Percentiles rank a stretch among this genome's conserved stretches.
Evolutionary conservation across 30 jellyfish, hydroid and myxozoan genomes (phyloP).

Genomic region (Rhopilema esculentum): DNA sequence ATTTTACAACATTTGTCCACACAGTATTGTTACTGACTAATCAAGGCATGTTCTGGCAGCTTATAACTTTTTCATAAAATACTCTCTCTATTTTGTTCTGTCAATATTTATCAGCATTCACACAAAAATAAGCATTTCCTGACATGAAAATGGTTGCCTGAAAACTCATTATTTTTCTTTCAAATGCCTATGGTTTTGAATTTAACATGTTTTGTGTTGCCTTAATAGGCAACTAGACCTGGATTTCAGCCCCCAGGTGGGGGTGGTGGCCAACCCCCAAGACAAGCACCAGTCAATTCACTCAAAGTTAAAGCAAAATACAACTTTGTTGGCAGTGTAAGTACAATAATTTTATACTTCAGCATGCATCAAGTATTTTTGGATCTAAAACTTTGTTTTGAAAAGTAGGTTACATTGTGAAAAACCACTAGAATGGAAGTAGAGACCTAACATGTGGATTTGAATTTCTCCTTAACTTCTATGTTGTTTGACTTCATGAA

Average conservation of each 20-base stretch:
- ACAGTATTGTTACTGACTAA: no score
- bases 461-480: no score
- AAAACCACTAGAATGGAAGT: no score
- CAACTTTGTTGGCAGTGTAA: slow-evolving; percentile 96
- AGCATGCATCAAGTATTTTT: no score
- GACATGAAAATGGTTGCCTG: neutral
- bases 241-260: slow-evolving; percentile 44
- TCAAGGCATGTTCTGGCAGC: no score
- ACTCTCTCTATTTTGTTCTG: no score
- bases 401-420: no score
- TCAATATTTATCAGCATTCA: no score
- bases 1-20: neutral
- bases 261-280: slow-evolving; percentile 32
- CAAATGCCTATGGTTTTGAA: neutral
- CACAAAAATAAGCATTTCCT: neutral
- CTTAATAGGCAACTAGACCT: slow-evolving; percentile 73
- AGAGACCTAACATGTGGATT: no score
- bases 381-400: no score
- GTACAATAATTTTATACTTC: neutral
- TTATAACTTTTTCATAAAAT: no score
- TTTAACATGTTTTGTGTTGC: neutral
- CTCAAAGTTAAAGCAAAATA: slow-evolving; percentile 84
- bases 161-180: neutral
- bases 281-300: slow-evolving; percentile 38
- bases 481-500: no score